These are phyloP conservation scores for Myoxocephalus aenaeus DNA, from an alignment of 2,797 vertebrate species.

Conservation along the genomic window DNA sequence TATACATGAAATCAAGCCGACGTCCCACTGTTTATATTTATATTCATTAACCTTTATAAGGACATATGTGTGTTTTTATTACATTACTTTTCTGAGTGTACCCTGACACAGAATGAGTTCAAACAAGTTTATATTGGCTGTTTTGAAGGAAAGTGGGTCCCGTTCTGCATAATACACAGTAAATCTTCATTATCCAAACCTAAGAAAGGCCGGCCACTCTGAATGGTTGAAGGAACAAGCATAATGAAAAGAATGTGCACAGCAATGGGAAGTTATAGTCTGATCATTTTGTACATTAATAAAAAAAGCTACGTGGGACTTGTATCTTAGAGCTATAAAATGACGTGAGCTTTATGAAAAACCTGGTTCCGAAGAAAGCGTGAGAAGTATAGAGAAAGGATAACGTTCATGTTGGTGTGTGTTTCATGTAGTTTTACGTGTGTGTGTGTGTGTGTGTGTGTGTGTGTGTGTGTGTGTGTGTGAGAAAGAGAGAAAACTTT, in stretches of 20 bases:
- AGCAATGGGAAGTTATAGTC: slow-evolving; percentile 67
- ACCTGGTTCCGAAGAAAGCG: slow-evolving; percentile 27
- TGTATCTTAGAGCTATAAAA: slow-evolving; percentile 40
- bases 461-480: slow-evolving; percentile 13
- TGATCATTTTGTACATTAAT: slow-evolving; percentile 65
- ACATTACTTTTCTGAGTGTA: slow-evolving; percentile 68
- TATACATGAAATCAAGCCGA: slow-evolving; percentile 50
- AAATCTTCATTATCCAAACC: slow-evolving; percentile 76
- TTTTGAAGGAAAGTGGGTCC: slow-evolving; percentile 63
- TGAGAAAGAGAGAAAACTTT: slow-evolving; percentile 2
- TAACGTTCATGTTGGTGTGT: slow-evolving; percentile 14
- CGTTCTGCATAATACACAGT: slow-evolving; percentile 73
- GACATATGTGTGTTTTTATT: slow-evolving; percentile 73
- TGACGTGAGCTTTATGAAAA: slow-evolving; percentile 36
- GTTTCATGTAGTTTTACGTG: slow-evolving; percentile 52
- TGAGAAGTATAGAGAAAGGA: slow-evolving; percentile 25
- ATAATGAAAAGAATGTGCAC: slow-evolving; percentile 70
- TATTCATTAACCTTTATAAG: slow-evolving; percentile 78
- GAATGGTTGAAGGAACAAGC: slow-evolving; percentile 58
- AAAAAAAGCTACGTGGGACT: slow-evolving; percentile 63
- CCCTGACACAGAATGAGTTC: slow-evolving; percentile 61
- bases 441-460: slow-evolving; percentile 7
- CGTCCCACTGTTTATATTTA: slow-evolving; percentile 74
- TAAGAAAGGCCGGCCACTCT: slow-evolving; percentile 49
- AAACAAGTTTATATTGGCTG: slow-evolving; percentile 66